Percentiles rank a stretch among this genome's conserved stretches.
These are phyloP conservation scores for Cancer borealis DNA, from an alignment of 2,888 invertebrate species.

Conservation along the genomic window DNA sequence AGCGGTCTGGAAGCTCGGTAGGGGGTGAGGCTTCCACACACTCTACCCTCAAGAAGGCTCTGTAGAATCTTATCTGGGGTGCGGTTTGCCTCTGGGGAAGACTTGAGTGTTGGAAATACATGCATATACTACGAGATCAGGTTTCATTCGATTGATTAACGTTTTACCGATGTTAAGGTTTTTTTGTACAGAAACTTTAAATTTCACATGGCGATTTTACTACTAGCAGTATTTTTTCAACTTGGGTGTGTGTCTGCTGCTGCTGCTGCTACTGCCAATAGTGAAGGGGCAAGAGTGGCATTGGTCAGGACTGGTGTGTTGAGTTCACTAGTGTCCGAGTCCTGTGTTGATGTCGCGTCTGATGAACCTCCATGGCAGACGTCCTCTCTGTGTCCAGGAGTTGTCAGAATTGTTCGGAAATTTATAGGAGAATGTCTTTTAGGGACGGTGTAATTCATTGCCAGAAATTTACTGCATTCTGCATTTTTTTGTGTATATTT, in stretches of 20 bases:
- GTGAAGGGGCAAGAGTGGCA: constrained; percentile 47
- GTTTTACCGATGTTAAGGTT: constrained; percentile 28
- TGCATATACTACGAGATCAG: not conserved
- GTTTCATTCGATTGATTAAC: constrained; percentile 40
- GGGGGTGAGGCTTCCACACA: constrained; percentile 62
- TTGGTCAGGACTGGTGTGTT: not conserved
- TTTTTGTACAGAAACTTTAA: constrained; percentile 51
- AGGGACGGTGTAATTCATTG: not conserved
- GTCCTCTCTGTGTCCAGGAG: constrained; percentile 23
- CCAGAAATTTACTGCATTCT: constrained; percentile 15
- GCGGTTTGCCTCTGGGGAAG: not conserved
- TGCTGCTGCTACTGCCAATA: constrained; percentile 35
- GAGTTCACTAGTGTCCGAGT: constrained; percentile 17
- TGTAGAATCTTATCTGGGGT: not conserved
- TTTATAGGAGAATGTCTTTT: not conserved
- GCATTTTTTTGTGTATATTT: not conserved
- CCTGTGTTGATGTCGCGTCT: constrained; percentile 26
- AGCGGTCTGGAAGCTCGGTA: constrained; percentile 57
- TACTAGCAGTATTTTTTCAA: constrained; percentile 56
- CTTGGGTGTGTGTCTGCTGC: constrained; percentile 40
- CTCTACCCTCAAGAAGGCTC: constrained; percentile 64
- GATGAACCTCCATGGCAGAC: not conserved
- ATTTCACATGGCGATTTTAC: constrained; percentile 52
- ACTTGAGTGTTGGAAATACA: constrained; percentile 11
- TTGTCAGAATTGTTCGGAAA: not conserved